These are phyloP conservation scores for Taeniopygia guttata DNA, from an alignment of 2,797 vertebrate genomes.

Conservation along the genomic window DNA sequence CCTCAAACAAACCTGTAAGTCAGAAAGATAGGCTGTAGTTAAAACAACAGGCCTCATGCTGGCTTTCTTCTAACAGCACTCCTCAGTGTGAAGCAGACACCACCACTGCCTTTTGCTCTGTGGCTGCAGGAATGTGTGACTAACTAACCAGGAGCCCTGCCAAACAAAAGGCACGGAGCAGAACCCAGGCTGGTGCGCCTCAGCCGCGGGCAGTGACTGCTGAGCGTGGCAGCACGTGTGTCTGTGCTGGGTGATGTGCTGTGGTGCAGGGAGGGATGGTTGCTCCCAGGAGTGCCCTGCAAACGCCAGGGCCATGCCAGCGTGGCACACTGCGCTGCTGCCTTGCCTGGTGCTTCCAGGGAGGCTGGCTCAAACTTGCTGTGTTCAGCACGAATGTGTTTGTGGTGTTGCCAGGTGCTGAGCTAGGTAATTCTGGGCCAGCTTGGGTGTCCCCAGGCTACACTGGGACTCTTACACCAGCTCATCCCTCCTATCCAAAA, in stretches of 20 bases:
- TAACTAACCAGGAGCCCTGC: not conserved
- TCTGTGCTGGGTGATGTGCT: not conserved
- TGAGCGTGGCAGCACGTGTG: fast-evolving
- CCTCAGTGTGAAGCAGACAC: not conserved
- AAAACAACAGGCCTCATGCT: not conserved
- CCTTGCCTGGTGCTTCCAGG: not conserved
- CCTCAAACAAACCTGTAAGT: not conserved
- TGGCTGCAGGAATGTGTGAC: not conserved
- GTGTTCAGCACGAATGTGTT: fast-evolving
- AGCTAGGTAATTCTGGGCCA: not conserved
- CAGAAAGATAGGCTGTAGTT: not conserved
- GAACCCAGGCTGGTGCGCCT: not conserved
- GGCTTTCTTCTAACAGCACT: not conserved
- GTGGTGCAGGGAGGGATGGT: not conserved
- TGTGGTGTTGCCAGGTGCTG: conserved; percentile 24
- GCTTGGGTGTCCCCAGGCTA: not conserved
- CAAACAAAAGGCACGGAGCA: not conserved
- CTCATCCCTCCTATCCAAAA: not conserved
- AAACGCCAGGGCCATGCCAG: fast-evolving
- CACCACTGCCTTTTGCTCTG: not conserved
- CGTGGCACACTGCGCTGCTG: fast-evolving
- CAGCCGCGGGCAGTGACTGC: not conserved
- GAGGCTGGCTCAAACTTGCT: not conserved
- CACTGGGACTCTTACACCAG: not conserved
- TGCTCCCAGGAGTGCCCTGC: not conserved